Base-by-base conservation (phyloP, 2,888 invertebrate species). In the Malachius bipustulatus region DNA sequence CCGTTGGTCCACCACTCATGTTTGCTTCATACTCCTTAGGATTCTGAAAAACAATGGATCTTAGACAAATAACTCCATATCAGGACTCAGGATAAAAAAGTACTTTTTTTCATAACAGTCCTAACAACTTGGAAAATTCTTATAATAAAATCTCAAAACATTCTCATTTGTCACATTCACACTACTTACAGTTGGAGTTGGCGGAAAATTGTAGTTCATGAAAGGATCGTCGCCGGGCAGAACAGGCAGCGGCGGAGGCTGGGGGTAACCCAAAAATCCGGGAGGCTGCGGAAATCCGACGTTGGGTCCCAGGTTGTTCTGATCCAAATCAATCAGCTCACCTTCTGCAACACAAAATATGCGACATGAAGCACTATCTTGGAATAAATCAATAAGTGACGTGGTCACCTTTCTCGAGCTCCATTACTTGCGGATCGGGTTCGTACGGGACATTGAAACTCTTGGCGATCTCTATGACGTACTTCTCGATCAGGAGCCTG, bases 381-480 rank as follows among this genome's bases (percentile, higher is more conserved):
- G 6, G n/a, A 19, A 19, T 19, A 8, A 8, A 19, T 8, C 24
- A 19, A 19, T n/a, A n/a, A n/a, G n/a, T n/a, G n/a, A n/a, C n/a
- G n/a, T n/a, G n/a, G n/a, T 24, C 45, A 54, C 55, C 54, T 48
- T 60, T 67, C 40, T 82, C 83, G 46, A 82, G 82, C 44, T 78
- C 72, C 81, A 91, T 82, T 4, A 90, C 73, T 63, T 87, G 82
- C 44, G 88, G 84, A 70, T 98, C 97, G 0, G 97, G 94, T 45
- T 87, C 87, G 62, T 96, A 98, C 32, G 83, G 80, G 32, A 98
- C 81, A 62, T 91, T 85, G 57, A 90, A 96, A 52, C 85, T 88
- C 61, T 85, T 91, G 1, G 97, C 93, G 49, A 98, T 98, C 66
- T 96, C 97, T 51, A 94, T 83, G 48, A 97, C 73, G 68, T 79